Evolutionary conservation across 2,113 vertebrate species (phyloP).

Genomic region (Epinephelus moara): DNA sequence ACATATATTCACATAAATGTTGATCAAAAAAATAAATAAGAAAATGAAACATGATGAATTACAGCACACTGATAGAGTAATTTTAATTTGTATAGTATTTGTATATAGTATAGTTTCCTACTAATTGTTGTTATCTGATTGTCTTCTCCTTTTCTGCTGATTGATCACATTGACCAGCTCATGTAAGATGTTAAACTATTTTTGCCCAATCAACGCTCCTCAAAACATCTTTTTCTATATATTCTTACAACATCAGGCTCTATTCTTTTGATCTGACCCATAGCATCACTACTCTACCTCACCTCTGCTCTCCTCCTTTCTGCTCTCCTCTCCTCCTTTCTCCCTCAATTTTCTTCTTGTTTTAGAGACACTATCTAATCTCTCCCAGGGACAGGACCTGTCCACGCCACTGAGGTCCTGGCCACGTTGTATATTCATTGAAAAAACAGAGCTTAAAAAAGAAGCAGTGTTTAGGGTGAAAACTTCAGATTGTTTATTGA

Average conservation of each 20-base stretch:
- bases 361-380: slow-evolving; percentile 75
- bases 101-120: neutral
- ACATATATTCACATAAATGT: neutral
- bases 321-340: slow-evolving; percentile 44
- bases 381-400: slow-evolving; percentile 84
- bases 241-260: slow-evolving; percentile 11
- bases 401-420: slow-evolving; percentile 91
- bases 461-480: slow-evolving; percentile 88
- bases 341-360: slow-evolving; percentile 63
- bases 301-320: slow-evolving; percentile 37
- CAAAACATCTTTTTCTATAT: neutral
- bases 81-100: neutral
- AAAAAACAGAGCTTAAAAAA: slow-evolving; percentile 86
- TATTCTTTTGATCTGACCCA: slow-evolving; percentile 48
- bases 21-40: neutral
- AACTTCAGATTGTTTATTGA: slow-evolving; percentile 99
- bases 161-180: slow-evolving; percentile 15
- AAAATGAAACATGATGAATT: neutral
- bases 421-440: slow-evolving; percentile 99
- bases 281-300: slow-evolving; percentile 32
- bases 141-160: neutral
- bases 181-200: slow-evolving; percentile 22
- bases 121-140: neutral
- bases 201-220: neutral
- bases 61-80: neutral